phyloP scores from a whole-genome alignment of 2,113 vertebrate genomes.

The Furnarius figulus region DNA sequence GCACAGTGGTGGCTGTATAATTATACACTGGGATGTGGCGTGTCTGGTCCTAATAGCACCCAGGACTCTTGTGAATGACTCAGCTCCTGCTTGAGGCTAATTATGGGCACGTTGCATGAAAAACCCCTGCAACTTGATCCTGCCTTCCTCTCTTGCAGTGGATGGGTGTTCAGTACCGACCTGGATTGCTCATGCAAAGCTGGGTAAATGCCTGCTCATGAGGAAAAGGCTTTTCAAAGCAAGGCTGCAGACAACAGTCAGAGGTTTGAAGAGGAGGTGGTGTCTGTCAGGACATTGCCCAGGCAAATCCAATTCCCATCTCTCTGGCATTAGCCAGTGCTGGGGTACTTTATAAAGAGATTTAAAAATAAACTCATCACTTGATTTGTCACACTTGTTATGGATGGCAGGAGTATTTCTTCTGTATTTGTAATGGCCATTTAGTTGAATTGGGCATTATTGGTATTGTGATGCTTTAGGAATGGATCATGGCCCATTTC shows the following conservation, averaged over 20 bases:
- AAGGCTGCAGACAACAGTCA: not conserved
- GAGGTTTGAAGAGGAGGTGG: not conserved
- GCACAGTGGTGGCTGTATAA: conserved; percentile 20
- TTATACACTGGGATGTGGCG: conserved; percentile 9
- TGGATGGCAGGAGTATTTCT: not conserved
- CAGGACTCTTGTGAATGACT: conserved; percentile 42
- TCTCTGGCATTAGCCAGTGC: not conserved
- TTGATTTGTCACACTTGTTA: not conserved
- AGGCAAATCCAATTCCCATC: fast-evolving
- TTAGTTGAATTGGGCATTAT: not conserved
- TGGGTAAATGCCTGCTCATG: not conserved
- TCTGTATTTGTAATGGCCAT: not conserved
- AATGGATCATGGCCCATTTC: not conserved
- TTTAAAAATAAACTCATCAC: not conserved
- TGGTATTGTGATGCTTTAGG: not conserved
- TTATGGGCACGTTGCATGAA: conserved; percentile 40
- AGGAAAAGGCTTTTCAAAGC: not conserved
- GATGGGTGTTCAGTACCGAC: not conserved
- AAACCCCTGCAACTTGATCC: not conserved
- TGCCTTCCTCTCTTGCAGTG: not conserved
- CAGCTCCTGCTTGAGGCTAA: conserved; percentile 13
- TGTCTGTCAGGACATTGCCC: not conserved
- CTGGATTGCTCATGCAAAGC: not conserved
- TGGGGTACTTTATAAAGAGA: not conserved
- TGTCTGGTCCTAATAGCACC: conserved; percentile 61